These are phyloP conservation scores for Platorchestia sp. DNA, from an alignment of 1,140 invertebrate species.

Conservation along the genomic window DNA sequence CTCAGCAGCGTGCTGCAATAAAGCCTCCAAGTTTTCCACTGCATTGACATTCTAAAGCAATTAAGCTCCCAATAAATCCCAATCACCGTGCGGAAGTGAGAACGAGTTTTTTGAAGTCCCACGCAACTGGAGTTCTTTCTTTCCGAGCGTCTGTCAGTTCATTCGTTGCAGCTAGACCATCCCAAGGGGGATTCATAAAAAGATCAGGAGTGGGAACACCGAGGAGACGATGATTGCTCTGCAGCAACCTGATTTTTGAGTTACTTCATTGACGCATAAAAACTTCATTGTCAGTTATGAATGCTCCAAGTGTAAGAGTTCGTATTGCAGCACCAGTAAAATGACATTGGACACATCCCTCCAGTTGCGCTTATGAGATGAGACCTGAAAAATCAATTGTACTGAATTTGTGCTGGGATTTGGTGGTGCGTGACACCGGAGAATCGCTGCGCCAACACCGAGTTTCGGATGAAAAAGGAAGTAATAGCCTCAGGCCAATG, in stretches of 20 bases:
- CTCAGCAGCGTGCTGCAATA: conserved; percentile 25
- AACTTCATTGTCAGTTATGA: not conserved
- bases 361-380: not conserved
- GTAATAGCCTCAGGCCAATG: not conserved
- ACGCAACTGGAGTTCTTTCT: conserved; percentile 33
- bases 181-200: not conserved
- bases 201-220: not conserved
- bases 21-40: conserved; percentile 43
- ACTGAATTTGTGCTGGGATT: not conserved
- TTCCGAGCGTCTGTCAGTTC: conserved; percentile 5
- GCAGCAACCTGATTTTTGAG: not conserved
- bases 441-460: not conserved
- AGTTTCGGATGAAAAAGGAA: not conserved
- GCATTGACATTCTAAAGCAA: conserved; percentile 46
- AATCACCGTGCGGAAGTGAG: conserved; percentile 46
- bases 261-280: not conserved
- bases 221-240: not conserved
- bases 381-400: not conserved
- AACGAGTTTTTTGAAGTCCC: conserved; percentile 43
- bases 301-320: not conserved
- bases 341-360: not conserved
- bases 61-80: conserved; percentile 54
- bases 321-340: not conserved
- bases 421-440: not conserved
- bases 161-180: not conserved